Conservation (phyloP, 1,140 invertebrate genomes). For the Drosophila lowei region DNA sequence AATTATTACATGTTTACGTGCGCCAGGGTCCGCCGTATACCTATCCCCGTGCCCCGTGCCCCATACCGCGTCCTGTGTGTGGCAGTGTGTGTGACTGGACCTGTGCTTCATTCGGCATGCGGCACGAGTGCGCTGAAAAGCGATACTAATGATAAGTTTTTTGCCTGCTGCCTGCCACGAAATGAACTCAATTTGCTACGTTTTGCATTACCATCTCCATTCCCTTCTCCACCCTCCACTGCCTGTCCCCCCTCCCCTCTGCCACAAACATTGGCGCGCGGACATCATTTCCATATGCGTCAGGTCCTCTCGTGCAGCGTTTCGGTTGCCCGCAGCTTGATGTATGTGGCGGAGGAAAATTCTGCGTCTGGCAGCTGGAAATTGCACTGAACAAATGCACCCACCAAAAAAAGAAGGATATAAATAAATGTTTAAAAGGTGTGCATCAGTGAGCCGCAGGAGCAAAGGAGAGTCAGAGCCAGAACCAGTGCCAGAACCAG, state of each 20-base stretch:
- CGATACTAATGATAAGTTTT: conserved; percentile 83
- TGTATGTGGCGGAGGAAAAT: conserved; percentile 37
- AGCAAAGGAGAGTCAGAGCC: no score
- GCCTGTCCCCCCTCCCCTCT: no score
- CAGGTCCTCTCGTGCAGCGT: conserved; percentile 23
- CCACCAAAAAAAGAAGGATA: conserved; percentile 27
- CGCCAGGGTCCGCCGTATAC: conserved; percentile 24
- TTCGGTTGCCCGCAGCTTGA: conserved; percentile 24
- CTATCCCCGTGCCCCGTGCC: conserved; percentile 1
- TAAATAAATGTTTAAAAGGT: conserved; percentile 44
- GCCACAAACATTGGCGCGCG: conserved; percentile 5
- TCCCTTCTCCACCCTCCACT: no score
- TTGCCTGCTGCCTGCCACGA: conserved; percentile 45
- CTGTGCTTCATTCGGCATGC: conserved; percentile 70
- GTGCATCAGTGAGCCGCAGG: conserved; percentile 7
- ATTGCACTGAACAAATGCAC: conserved; percentile 50
- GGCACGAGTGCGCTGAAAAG: conserved; percentile 66
- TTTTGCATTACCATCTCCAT: conserved; percentile 59
- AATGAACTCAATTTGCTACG: conserved; percentile 80
- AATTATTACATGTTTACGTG: conserved; percentile 68
- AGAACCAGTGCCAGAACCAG: neutral
- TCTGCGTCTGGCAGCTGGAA: conserved; percentile 72
- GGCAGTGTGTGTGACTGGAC: conserved; percentile 11
- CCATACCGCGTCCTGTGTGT: conserved; percentile 17
- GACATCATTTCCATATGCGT: conserved; percentile 47